Percentiles rank a stretch among this genome's conserved stretches.
Conservation (phyloP, 2,888 invertebrate genomes). For the Philonicus albiceps region DNA sequence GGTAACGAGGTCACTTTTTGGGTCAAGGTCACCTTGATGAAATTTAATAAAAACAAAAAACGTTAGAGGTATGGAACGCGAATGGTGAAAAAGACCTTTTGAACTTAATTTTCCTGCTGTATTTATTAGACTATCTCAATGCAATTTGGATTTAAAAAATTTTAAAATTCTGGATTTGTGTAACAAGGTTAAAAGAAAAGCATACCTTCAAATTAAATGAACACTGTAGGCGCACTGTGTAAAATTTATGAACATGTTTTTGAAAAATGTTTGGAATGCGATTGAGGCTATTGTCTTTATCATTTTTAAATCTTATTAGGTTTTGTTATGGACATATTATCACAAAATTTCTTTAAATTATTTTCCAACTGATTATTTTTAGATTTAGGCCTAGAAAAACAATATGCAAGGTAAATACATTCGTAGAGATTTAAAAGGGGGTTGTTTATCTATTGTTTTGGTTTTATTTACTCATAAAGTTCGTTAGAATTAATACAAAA, state of each 20-base stretch:
- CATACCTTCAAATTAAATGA: background rate
- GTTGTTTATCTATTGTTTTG: no score
- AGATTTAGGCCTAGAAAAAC: no score
- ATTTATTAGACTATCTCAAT: background rate
- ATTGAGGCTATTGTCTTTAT: background rate
- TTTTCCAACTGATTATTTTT: background rate
- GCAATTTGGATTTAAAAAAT: background rate
- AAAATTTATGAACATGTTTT: background rate
- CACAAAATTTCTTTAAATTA: background rate
- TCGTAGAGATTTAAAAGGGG: no score
- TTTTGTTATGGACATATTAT: background rate
- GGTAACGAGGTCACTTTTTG: slow-evolving; percentile 2
- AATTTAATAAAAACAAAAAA: background rate
- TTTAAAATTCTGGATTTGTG: background rate
- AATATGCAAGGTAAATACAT: no score
- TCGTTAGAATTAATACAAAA: no score
- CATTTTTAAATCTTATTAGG: background rate
- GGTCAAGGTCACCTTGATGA: slow-evolving; percentile 19
- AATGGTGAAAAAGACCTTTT: background rate
- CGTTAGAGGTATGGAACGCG: background rate
- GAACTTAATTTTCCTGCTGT: background rate
- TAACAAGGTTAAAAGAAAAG: background rate
- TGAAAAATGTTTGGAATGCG: background rate
- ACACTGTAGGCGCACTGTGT: background rate
- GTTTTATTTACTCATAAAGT: no score